Conservation (phyloP, 1,140 invertebrate genomes). For the Battus philenor region DNA sequence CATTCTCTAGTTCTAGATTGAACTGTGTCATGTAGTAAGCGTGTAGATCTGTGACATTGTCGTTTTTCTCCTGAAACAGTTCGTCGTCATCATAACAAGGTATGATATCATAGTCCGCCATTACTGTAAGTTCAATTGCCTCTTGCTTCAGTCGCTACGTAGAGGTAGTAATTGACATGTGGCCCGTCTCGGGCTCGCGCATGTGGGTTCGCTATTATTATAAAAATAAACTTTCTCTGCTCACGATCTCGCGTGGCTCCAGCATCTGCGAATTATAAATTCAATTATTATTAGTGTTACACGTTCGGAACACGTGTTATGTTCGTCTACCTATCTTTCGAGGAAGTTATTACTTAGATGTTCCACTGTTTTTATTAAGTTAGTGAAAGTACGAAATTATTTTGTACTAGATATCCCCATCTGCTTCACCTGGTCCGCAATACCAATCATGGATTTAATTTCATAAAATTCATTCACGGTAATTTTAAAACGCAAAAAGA, state of each 20-base stretch:
- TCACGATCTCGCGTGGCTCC: conserved; percentile 53
- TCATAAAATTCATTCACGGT: too few species aligned
- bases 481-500: too few species aligned
- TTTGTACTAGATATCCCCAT: too few species aligned
- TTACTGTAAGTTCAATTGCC: conserved; percentile 62
- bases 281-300: conserved; percentile 59
- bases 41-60: conserved; percentile 56
- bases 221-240: conserved; percentile 74
- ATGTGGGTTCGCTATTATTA: conserved; percentile 73
- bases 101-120: conserved; percentile 62
- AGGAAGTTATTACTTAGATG: conserved; percentile 22
- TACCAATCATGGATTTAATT: too few species aligned
- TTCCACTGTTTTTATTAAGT: too few species aligned
- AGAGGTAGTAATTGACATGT: conserved; percentile 63
- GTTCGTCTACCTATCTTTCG: conserved; percentile 29
- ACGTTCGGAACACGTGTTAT: conserved; percentile 55
- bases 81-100: conserved; percentile 49
- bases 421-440: too few species aligned
- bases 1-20: conserved; percentile 62
- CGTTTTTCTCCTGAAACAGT: conserved; percentile 50
- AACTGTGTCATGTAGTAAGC: conserved; percentile 70
- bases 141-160: conserved; percentile 55
- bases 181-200: conserved; percentile 44
- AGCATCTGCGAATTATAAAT: conserved; percentile 72
- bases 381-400: too few species aligned